These are phyloP conservation scores for Fregata magnificens DNA, from an alignment of 2,113 vertebrate species.

Conservation along the genomic window DNA sequence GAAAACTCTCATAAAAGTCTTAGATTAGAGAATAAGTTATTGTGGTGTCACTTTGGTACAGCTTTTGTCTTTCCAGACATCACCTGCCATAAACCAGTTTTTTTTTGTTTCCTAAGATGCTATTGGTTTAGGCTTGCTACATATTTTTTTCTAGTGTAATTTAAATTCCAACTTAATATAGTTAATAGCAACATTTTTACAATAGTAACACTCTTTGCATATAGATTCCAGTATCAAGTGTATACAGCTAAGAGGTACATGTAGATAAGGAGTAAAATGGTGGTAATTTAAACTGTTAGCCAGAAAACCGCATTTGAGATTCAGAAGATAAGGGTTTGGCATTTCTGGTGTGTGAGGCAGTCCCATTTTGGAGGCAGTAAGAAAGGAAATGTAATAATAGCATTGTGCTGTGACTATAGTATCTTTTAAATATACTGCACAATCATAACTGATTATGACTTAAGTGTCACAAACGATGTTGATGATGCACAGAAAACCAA, in stretches of 20 bases:
- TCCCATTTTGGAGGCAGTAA: neutral
- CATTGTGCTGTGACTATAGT: neutral
- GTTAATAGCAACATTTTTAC: neutral
- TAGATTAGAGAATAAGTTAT: neutral
- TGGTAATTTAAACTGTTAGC: neutral
- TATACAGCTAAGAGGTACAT: neutral
- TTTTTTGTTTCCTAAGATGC: neutral
- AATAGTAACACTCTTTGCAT: neutral
- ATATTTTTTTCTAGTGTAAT: neutral
- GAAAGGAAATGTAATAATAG: neutral
- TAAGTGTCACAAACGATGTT: neutral
- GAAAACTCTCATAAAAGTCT: neutral
- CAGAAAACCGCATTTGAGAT: neutral
- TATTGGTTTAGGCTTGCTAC: neutral
- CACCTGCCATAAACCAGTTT: neutral
- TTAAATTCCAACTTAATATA: neutral
- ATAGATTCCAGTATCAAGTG: neutral
- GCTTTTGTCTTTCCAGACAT: neutral
- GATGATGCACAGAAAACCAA: neutral
- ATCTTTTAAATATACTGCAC: neutral
- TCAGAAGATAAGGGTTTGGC: neutral
- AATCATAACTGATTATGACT: neutral
- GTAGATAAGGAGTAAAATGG: neutral
- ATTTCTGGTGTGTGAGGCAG: neutral
- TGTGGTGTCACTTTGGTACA: neutral